Base-by-base conservation (phyloP, 2,113 vertebrate genomes). In the Platichthys flesus region DNA sequence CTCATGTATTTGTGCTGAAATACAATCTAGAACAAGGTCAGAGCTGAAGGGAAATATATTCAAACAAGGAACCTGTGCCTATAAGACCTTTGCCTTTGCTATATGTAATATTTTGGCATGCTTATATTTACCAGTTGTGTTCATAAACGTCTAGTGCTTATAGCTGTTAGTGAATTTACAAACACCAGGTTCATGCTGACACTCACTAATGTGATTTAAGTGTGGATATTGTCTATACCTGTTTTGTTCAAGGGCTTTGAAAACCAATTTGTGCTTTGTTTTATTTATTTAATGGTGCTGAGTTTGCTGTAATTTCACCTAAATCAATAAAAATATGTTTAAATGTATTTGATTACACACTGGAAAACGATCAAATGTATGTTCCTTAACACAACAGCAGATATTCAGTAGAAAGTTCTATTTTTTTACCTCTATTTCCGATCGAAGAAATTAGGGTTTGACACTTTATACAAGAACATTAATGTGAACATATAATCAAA, bases 161-260 rank as follows among this genome's bases (percentile, higher is more conserved):
- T 54, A 42, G 23, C 18, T 69, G 60, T 42, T 28, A 67, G 13
- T 45, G 42, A 35, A 58, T 77, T 67, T 26, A 37, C 62, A 79
- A 51, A 51, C 1, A 9, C 14, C 26, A 24, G 20, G 55, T 66
- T 61, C 35, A 70, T 56, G 47, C 40, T 60, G 0, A 56, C 20
- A 31, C 26, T 66, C 16, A 52, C 26, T 66, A 13, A 31, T 49
- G 9, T 28, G 23, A 10, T 65, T 12, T n/a, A 1, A 51, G 4
- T 79, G 58, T 60, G 3, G 61, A 55, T 16, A 15, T 69, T 70
- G 81, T 2, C 40, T 42, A 42, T 42, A 12, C 10, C 1, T 23
- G 35, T 72, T 79, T 58, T 63, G 49, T 81, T 80, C 2, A 90
- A 88, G 79, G 87, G 82, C 85, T 89, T 76, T 68, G 31, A 86